Evolutionary conservation across 1,140 invertebrate species (phyloP), one percentile per base, ranked within the genome.

Genomic region (Neuroterus valhalla): DNA sequence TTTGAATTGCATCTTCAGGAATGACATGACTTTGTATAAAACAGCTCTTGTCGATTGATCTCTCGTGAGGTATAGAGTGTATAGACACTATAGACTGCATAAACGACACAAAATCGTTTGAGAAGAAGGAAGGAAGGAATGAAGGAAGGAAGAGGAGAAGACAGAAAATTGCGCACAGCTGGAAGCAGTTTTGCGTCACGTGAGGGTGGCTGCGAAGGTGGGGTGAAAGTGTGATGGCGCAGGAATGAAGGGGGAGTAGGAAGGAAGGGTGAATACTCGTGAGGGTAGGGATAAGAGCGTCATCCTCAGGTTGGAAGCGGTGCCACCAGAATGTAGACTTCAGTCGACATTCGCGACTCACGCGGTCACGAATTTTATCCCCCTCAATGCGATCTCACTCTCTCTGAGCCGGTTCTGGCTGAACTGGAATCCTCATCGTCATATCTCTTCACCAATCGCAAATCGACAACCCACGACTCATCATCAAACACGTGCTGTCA

Each of bases 221-320:
- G 55, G 31, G 45, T 50, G 74, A 21, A 17, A 67, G 8, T 26
- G 17, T 23, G 38, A 66, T 69, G 52, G 43, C 45, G 17, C 50
- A 23, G 45, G 72, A 75, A 70, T 42, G 75, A 43, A 68, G 38
- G 72, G 45, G 45, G 46, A 26, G 14, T 68, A 68, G 67, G 66
- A 50, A 55, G 62, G 42, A 48, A 66, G 17, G 45, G 15, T 46
- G 48, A 23, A 42, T 31, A 14, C 21, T 67, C 52, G 69, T 17
- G 70, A 70, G 48, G 68, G 76, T 69, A 72, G 78, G 75, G 74
- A 55, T 43, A 48, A 52, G 44, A 48, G 77, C 69, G 72, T 88
- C 88, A 83, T 87, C 84, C 84, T 87, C 86, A 88, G 86, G 87
- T 89, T 89, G 85, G 83, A 86, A 84, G 82, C 81, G 83, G 84